Evolutionary conservation across 2,888 invertebrate species (phyloP).

Genomic region (Mythimna lalbum): DNA sequence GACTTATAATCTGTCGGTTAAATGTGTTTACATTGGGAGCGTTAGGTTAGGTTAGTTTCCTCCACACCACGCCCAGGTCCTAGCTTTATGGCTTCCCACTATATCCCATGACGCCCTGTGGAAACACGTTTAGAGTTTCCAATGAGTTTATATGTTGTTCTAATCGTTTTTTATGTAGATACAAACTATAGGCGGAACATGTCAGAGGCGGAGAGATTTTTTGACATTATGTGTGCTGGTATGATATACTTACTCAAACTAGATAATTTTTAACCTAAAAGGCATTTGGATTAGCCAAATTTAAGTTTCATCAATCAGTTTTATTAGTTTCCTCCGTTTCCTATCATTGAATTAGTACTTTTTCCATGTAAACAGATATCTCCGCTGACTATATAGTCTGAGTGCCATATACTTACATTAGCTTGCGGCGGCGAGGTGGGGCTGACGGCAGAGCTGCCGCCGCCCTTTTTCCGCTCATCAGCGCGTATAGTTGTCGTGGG

Average conservation of each 20-base stretch:
- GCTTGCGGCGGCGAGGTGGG: conserved; percentile 85
- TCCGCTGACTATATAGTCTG: conserved; percentile 7
- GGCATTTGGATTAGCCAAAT: neutral
- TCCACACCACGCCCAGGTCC: too few species aligned
- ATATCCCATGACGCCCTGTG: neutral
- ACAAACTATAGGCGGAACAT: neutral
- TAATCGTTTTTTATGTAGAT: neutral
- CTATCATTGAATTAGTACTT: neutral
- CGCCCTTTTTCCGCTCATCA: conserved; percentile 79
- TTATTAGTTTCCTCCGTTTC: neutral
- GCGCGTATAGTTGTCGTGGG: conserved; percentile 84
- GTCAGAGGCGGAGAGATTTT: neutral
- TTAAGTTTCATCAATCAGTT: neutral
- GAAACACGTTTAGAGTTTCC: neutral
- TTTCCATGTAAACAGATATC: conserved; percentile 38
- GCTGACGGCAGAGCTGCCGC: conserved; percentile 73
- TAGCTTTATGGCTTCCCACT: neutral
- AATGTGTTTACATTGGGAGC: conserved; percentile 37
- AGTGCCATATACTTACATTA: conserved; percentile 78
- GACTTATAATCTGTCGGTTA: conserved; percentile 13
- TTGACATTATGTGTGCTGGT: neutral
- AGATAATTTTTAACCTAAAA: neutral
- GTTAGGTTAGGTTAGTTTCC: neutral
- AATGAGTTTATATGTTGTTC: neutral
- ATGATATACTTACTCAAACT: neutral